These are phyloP conservation scores for Gadus macrocephalus DNA, from an alignment of 2,113 vertebrate genomes.

Conservation along the genomic window DNA sequence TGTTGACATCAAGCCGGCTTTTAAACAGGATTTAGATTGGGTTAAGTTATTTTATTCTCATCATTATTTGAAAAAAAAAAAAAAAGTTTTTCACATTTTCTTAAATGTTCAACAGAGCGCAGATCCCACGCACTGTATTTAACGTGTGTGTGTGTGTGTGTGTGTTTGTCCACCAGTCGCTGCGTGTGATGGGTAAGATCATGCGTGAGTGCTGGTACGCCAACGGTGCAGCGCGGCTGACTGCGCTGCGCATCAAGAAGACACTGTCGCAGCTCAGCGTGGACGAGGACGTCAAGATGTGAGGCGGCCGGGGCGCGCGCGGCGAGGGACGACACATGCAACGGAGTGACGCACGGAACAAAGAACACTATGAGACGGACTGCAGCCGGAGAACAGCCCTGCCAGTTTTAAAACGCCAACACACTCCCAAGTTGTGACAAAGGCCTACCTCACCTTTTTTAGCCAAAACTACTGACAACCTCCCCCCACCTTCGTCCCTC, in stretches of 20 bases:
- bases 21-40: too few species aligned
- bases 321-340: neutral
- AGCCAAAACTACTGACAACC: slow-evolving; percentile 77
- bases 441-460: slow-evolving; percentile 79
- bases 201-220: slow-evolving; percentile 99
- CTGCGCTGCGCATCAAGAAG: slow-evolving; percentile 97
- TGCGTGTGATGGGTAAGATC: slow-evolving; percentile 98
- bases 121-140: neutral
- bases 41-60: too few species aligned
- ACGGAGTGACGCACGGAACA: neutral
- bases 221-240: slow-evolving; percentile 90
- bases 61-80: too few species aligned
- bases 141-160: neutral
- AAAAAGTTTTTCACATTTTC: too few species aligned
- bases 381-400: slow-evolving; percentile 59
- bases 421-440: slow-evolving; percentile 68
- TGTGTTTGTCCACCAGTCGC: slow-evolving; percentile 67
- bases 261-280: slow-evolving; percentile 96
- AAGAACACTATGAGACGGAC: slow-evolving; percentile 45
- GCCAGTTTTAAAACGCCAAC: slow-evolving; percentile 71
- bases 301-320: slow-evolving; percentile 28
- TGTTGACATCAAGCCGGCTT: too few species aligned
- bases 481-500: slow-evolving; percentile 11
- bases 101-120: neutral
- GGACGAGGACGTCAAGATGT: slow-evolving; percentile 96